phyloP scores from a whole-genome alignment of 2,888 invertebrate genomes.

The Ectropis crepuscularia region DNA sequence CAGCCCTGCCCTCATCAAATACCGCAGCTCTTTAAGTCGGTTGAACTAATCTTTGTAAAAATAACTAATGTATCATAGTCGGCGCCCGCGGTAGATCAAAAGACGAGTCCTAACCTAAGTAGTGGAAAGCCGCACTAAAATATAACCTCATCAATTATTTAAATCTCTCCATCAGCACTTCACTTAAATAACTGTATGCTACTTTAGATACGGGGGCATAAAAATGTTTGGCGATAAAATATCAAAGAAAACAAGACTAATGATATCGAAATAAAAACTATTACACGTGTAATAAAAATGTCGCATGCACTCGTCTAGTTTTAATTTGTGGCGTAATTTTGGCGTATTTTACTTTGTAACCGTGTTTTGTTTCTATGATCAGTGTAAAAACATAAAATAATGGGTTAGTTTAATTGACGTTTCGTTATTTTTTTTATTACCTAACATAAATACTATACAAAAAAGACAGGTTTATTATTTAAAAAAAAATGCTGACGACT shows the following conservation, averaged over 20 bases:
- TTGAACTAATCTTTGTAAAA: not conserved
- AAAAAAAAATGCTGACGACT: slow-evolving; percentile 8
- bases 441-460: not conserved
- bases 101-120: slow-evolving; percentile 14
- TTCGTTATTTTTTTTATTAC: slow-evolving; percentile 16
- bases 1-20: too few relatives aligned
- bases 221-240: slow-evolving; percentile 76
- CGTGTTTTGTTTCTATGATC: slow-evolving; percentile 25
- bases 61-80: not conserved
- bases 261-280: slow-evolving; percentile 78
- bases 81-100: slow-evolving; percentile 10
- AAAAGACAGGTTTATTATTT: slow-evolving; percentile 7
- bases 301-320: slow-evolving; percentile 58
- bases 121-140: slow-evolving; percentile 23
- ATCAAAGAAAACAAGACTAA: slow-evolving; percentile 78
- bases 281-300: slow-evolving; percentile 76
- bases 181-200: slow-evolving; percentile 59
- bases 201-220: slow-evolving; percentile 65
- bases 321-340: slow-evolving; percentile 54
- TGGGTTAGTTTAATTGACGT: slow-evolving; percentile 22
- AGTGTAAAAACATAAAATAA: slow-evolving; percentile 13
- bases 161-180: slow-evolving; percentile 43
- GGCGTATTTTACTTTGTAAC: slow-evolving; percentile 23
- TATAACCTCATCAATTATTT: slow-evolving; percentile 33
- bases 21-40: not conserved